Percentiles rank a stretch among this genome's conserved stretches.
Evolutionary conservation across 2,888 invertebrate species (phyloP).

Genomic region (Gnatocerus cornutus): DNA sequence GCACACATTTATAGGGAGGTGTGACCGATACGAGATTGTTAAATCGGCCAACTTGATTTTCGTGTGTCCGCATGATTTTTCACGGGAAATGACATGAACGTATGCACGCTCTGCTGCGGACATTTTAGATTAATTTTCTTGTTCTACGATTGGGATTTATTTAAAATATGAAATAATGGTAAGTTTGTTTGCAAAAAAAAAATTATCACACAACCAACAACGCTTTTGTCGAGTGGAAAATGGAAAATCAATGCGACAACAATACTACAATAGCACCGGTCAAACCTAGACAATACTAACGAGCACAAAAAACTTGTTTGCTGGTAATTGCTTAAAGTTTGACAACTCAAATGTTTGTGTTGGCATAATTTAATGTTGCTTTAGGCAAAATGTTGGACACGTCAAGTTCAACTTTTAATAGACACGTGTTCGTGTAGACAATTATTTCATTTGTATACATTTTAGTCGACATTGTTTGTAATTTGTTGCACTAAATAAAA

Average conservation of each 20-base stretch:
- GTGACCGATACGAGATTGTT: constrained; percentile 52
- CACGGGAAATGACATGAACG: constrained; percentile 61
- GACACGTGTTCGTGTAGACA: background rate
- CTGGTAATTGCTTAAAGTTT: background rate
- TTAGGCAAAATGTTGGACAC: background rate
- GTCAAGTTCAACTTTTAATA: background rate
- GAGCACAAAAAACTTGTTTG: too few relatives aligned
- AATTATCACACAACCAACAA: too few relatives aligned
- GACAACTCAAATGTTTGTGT: background rate
- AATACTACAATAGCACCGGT: background rate
- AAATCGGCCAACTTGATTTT: constrained; percentile 35
- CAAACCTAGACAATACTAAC: too few relatives aligned
- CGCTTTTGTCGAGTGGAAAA: constrained; percentile 8
- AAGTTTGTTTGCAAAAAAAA: constrained; percentile 51
- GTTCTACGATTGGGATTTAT: constrained; percentile 62
- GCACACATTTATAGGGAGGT: constrained; percentile 56
- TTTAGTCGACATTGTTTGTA: too few relatives aligned
- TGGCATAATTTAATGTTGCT: background rate
- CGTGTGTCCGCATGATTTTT: constrained; percentile 43
- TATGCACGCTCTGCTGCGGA: constrained; percentile 54
- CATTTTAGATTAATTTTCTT: constrained; percentile 62
- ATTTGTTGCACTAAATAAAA: too few relatives aligned
- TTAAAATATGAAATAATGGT: constrained; percentile 67
- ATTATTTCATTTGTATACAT: too few relatives aligned
- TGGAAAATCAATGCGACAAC: constrained; percentile 6